Evolutionary conservation across 2,888 invertebrate species (phyloP).

Genomic region (Tiphia femorata): DNA sequence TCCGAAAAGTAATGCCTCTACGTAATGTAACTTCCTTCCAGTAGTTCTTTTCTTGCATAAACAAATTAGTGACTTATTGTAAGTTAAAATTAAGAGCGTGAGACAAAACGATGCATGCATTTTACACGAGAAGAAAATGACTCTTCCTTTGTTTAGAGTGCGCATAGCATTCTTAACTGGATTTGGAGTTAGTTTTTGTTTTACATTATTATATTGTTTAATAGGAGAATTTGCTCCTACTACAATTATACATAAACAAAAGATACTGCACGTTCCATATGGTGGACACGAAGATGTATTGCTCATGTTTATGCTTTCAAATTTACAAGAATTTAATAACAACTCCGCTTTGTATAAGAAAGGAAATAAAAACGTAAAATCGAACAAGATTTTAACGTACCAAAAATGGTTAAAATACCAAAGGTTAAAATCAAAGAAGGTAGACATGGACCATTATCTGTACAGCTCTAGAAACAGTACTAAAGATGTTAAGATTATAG

Average conservation of each 20-base stretch:
- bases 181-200: conserved; percentile 34
- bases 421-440: conserved; percentile 24
- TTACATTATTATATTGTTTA: conserved; percentile 16
- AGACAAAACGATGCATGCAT: no score
- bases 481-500: conserved; percentile 25
- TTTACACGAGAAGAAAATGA: no score
- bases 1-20: no score
- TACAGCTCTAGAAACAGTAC: conserved; percentile 36
- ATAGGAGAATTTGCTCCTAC: conserved; percentile 6
- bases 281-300: not conserved
- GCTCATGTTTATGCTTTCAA: conserved; percentile 1
- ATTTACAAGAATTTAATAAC: not conserved
- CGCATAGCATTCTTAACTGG: conserved; percentile 35
- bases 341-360: conserved; percentile 24
- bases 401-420: conserved; percentile 49
- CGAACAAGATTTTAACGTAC: conserved; percentile 35
- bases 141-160: no score
- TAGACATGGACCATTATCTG: conserved; percentile 51
- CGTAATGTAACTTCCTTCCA: no score
- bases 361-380: conserved; percentile 1
- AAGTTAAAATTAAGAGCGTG: no score
- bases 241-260: not conserved
- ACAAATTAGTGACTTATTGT: no score
- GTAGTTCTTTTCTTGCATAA: no score
- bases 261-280: not conserved